A percentile compares a stretch with the other conserved stretches of the same genome.
Evolutionary conservation across 2,113 vertebrate genomes (phyloP).

Genomic region (Ramphastos sulfuratus): DNA sequence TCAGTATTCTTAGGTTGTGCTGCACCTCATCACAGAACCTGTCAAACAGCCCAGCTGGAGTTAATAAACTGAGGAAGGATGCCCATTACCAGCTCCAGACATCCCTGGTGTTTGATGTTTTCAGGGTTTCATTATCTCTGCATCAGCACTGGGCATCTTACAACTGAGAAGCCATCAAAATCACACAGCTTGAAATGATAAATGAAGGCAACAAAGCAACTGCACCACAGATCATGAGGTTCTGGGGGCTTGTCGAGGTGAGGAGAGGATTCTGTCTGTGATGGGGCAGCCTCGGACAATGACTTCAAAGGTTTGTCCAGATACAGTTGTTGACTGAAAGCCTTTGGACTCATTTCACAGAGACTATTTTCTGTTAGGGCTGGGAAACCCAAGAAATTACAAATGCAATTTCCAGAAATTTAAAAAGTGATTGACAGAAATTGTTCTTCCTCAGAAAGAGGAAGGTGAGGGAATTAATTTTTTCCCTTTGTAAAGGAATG

Average conservation of each 20-base stretch:
- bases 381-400: neutral
- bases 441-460: neutral
- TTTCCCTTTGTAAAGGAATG: neutral
- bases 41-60: constrained; percentile 78
- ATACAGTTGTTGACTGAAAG: neutral
- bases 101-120: constrained; percentile 73
- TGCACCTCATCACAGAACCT: constrained; percentile 64
- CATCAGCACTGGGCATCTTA: constrained; percentile 72
- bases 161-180: constrained; percentile 79
- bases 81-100: constrained; percentile 77
- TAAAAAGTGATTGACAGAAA: neutral
- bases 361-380: neutral
- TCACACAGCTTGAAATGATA: constrained; percentile 81
- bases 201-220: constrained; percentile 73
- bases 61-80: constrained; percentile 79
- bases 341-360: neutral
- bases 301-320: neutral
- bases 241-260: constrained; percentile 29
- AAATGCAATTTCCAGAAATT: no score
- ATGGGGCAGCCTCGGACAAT: neutral
- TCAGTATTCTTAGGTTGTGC: constrained; percentile 59
- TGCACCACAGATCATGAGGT: constrained; percentile 46
- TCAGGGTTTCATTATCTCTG: constrained; percentile 82
- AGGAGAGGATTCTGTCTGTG: constrained; percentile 46
- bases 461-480: neutral